Evolutionary conservation across 2,113 vertebrate species (phyloP).

Genomic region (Corydoras sp.): DNA sequence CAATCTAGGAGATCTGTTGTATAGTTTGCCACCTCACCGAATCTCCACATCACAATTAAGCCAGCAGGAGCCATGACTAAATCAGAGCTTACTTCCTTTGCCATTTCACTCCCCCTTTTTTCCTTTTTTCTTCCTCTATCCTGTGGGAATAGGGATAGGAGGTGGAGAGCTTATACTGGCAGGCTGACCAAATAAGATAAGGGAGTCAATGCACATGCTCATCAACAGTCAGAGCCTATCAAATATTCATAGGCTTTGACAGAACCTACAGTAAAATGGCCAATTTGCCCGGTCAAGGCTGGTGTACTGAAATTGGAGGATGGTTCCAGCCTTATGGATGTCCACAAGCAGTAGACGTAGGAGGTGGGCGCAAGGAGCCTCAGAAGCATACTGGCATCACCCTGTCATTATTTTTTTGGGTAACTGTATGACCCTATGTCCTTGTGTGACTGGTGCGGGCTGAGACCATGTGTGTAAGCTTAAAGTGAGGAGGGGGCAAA

Average conservation of each 20-base stretch:
- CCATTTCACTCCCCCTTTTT: constrained; percentile 16
- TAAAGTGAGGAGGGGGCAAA: too few relatives aligned
- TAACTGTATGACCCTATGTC: too few relatives aligned
- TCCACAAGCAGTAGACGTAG: too few relatives aligned
- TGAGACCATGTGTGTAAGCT: too few relatives aligned
- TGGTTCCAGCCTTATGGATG: too few relatives aligned
- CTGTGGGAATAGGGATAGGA: constrained; percentile 22
- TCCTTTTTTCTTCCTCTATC: constrained; percentile 15
- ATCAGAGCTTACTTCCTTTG: constrained; percentile 33
- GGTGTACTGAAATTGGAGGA: constrained; percentile 30
- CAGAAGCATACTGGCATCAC: too few relatives aligned
- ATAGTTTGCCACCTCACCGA: constrained; percentile 19
- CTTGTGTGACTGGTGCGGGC: too few relatives aligned
- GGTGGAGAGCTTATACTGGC: constrained; percentile 39
- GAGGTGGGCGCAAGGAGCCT: too few relatives aligned
- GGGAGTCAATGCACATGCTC: constrained; percentile 47
- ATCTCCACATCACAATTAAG: constrained; percentile 36
- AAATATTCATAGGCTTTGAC: constrained; percentile 52
- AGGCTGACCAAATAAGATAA: constrained; percentile 53
- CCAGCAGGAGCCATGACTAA: constrained; percentile 31
- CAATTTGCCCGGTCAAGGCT: constrained; percentile 46
- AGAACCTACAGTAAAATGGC: constrained; percentile 49
- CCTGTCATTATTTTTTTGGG: too few relatives aligned
- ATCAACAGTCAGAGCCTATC: constrained; percentile 45
- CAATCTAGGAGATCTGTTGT: constrained; percentile 13